Evolutionary conservation across 2,113 vertebrate species (phyloP).

Genomic region (Trichomycterus rosablanca): DNA sequence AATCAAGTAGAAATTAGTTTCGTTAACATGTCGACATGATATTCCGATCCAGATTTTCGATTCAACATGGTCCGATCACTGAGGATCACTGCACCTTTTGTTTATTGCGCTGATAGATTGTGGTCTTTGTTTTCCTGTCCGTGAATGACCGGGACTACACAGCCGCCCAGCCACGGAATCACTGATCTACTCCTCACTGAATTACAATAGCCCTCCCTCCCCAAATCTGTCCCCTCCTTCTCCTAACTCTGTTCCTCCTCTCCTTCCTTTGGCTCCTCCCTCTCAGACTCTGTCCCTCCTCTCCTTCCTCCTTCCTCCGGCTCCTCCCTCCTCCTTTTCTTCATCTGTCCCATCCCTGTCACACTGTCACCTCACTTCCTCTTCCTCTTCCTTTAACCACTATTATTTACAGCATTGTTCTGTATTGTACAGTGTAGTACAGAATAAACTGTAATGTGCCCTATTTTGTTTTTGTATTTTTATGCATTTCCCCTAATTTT

Average conservation of each 20-base stretch:
- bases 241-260: neutral
- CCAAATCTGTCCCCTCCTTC: neutral
- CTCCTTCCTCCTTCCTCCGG: neutral
- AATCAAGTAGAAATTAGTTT: too few relatives aligned
- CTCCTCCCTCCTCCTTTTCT: neutral
- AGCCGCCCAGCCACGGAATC: neutral
- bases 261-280: neutral
- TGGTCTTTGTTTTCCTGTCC: conserved; percentile 46
- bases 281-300: neutral
- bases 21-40: neutral
- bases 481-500: too few relatives aligned
- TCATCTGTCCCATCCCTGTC: neutral
- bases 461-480: too few relatives aligned
- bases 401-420: too few relatives aligned
- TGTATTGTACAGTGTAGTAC: too few relatives aligned
- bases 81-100: conserved; percentile 23
- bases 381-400: neutral
- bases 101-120: conserved; percentile 23
- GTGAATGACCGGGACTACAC: conserved; percentile 10
- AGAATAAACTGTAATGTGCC: too few relatives aligned
- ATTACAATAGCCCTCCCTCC: neutral
- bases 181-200: neutral
- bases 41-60: too few relatives aligned
- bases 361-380: neutral
- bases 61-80: neutral